Base-by-base conservation (phyloP, 1,140 invertebrate genomes). In the Onthophagus taurus region DNA sequence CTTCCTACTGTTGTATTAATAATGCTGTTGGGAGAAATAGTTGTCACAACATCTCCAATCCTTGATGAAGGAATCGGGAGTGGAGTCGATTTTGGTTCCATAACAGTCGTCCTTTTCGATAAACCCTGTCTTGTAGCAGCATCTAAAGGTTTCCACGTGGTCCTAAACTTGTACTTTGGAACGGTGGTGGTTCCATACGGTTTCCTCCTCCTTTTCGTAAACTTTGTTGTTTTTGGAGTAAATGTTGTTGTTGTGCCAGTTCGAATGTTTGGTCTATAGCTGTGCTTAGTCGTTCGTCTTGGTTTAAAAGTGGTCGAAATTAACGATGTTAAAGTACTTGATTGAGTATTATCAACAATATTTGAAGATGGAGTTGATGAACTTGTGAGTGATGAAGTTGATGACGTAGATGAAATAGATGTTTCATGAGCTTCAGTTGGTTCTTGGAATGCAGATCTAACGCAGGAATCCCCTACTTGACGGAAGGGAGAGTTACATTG, bases 401-500 rank as follows among this genome's bases (percentile, higher is more conserved):
- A 31, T 18, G 21, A 43, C 16, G 35, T 29, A 8, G 11, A 38
- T 23, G 12, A 30, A 36, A 14, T 12, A 13, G 19, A 24, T 9
- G 34, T 14, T 21, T 43, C 19, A 23, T 52, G 57, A 59, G 31
- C 44, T 20, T 45, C 35, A 8, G 44, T 36, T 48, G 37, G 26
- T 38, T 39, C 23, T 53, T 63, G 58, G 30, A 60, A 55, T 12
- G 61, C 57, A 24, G 57, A 68, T 39, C 58, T 56, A 12, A 77
- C 60, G 56, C 78, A 83, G 24, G 74, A 72, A 51, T 80, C 76
- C 30, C 75, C 80, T 26, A 75, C 68, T 64, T 78, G 76, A 42
- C 73, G 73, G 58, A 77, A 78, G 14, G 77, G 76, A 1, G 75
- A 69, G 45, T 78, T 83, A 60, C 88, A 93, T 42, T 82, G 77